These are phyloP conservation scores for Oryctes rhinoceros DNA, from an alignment of 1,140 invertebrate genomes.

Conservation along the genomic window DNA sequence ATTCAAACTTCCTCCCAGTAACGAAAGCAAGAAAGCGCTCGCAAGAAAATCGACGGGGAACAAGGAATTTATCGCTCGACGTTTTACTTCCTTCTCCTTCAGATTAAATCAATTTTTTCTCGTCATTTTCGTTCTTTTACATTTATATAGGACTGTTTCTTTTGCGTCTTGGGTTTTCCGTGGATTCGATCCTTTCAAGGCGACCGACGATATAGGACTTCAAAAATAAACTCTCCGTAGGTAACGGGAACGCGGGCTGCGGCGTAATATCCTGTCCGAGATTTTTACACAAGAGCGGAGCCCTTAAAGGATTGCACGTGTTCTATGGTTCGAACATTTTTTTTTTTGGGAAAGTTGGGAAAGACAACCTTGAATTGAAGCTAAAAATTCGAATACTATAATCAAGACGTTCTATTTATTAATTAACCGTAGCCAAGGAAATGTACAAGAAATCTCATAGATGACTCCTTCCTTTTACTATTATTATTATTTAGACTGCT, in stretches of 20 bases:
- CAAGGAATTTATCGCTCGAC: background rate
- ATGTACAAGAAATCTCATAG: no score
- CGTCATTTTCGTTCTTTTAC: background rate
- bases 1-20: background rate
- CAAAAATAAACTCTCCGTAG: background rate
- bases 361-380: no score
- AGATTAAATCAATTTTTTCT: background rate
- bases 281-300: slow-evolving; percentile 22
- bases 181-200: background rate
- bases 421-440: no score
- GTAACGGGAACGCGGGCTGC: background rate
- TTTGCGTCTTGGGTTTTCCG: background rate
- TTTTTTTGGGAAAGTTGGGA: no score
- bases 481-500: no score
- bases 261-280: slow-evolving; percentile 39
- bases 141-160: slow-evolving; percentile 5
- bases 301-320: slow-evolving; percentile 34
- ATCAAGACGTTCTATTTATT: no score
- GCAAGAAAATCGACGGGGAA: background rate
- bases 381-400: no score
- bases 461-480: no score
- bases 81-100: background rate
- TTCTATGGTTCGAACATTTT: background rate
- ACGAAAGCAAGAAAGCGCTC: background rate
- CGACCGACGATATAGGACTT: background rate